Base-by-base conservation (phyloP, 1,140 invertebrate species). In the Philopotamus ludificatus region DNA sequence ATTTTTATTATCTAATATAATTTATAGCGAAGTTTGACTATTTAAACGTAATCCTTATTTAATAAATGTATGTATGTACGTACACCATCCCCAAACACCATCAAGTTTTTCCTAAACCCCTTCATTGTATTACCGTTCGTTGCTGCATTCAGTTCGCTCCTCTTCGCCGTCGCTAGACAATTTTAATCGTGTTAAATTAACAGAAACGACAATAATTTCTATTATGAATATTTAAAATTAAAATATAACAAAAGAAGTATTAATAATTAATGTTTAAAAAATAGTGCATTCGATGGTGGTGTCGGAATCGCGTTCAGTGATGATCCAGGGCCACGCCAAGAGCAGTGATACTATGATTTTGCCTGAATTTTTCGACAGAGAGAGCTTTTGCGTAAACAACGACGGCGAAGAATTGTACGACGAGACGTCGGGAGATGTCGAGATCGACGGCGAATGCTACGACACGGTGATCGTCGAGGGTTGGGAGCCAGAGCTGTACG, bases 391-490 rank as follows among this genome's bases (percentile, higher is more conserved):
- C 44, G 54, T 65, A 26, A 25, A 57, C n/a, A 60, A 65, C 23
- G 62, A 64, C 42, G 60, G 60, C 10, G n/a, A n/a, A n/a, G n/a
- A n/a, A n/a, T 49, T 53, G 15, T 68, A 65, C 22, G 68, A 70
- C n/a, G 28, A 65, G 10, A 67, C 66, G 3, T 60, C 66, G 2
- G 59, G 63, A 15, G 64, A 66, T 18, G 58, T 65, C n/a, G 68
- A 70, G 9, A 65, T 70, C 15, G 49, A 59, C n/a, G 60, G 58
- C 23, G 68, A 66, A 18, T 66, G 62, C 18, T 70, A 70, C 57
- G 68, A 70, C 34, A 67, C 64, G 39, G 65, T 70, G 8, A 67
- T 70, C 44, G 68, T 70, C 1, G 68, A 70, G 22, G 62, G 65
- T 23, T 70, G 68, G 68, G 55, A 67, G 42, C 47, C 64, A 12